Evolutionary conservation across 2,888 invertebrate species (phyloP), one percentile per base, ranked within the genome.

Genomic region (Megalurothrips usitatus): DNA sequence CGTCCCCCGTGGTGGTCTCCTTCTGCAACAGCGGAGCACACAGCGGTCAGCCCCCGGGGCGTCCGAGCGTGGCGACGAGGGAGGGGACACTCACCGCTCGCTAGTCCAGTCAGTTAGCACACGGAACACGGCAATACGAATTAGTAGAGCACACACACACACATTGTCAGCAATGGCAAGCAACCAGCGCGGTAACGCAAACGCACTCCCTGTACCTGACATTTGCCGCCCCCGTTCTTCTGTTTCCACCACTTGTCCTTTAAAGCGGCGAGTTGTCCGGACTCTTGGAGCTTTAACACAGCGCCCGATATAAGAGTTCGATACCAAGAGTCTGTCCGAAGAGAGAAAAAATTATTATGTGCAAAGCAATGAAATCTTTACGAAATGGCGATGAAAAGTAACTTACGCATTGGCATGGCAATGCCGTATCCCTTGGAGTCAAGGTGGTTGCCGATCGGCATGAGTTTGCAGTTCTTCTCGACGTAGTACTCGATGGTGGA

Each of bases 361-460:
- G 79, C 34, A 43, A 43, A 43, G 34, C 6, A 52, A 58, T 17
- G 6, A 19, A 6, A 43, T 2, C 14, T 17, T 9, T 14, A 0
- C 14, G 4, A 58, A 19, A 58, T 58, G 0, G 23, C 43, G 43
- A 79, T 23, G 8, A 2, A 81, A 23, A 19, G 82, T 82, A 63
- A 80, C 84, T 87, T 88, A 97, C 97, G 93, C 86, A 94, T 92
- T 1, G 95, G 95, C 90, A 96, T 93, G 0, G 96, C 97, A 83
- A 98, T 94, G 52, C 97, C 97, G 86, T 97, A 98, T 85, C 96
- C 96, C 87, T 97, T 97, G 79, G 94, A 93, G 86, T 97, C 97
- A 81, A 98, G 89, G 84, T 92, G 91, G 17, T 91, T 90, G 1
- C 96, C 95, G 12, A 95, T 92, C 89, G 95, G 94, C 86, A 92